Conservation (phyloP, 2,113 vertebrate species). For the Promerops cafer region DNA sequence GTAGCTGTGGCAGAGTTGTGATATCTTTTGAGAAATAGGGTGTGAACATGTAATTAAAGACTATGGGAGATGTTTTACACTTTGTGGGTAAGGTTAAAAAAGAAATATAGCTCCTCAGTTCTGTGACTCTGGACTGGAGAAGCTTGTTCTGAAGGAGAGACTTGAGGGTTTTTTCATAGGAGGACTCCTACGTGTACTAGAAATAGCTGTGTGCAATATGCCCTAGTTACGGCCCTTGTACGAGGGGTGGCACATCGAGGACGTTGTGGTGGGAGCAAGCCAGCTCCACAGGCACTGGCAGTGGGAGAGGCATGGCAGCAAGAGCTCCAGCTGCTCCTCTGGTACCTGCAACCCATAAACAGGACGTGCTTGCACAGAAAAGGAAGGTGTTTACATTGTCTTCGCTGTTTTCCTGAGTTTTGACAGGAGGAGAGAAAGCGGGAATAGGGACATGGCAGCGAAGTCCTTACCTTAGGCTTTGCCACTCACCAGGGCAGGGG, state of each 20-base stretch:
- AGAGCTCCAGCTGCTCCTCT: slow-evolving; percentile 11
- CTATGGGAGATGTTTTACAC: neutral
- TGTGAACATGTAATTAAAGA: slow-evolving; percentile 45
- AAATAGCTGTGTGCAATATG: neutral
- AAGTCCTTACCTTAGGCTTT: neutral
- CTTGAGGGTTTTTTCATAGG: neutral
- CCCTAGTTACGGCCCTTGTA: slow-evolving; percentile 3
- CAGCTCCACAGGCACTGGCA: neutral
- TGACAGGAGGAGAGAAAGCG: neutral
- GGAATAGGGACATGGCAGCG: neutral
- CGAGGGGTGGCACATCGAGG: fast-evolving
- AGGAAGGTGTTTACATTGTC: neutral
- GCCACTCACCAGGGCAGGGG: neutral
- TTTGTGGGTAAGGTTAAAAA: neutral
- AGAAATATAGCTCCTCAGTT: neutral
- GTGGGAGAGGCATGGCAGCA: neutral
- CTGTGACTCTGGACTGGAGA: neutral
- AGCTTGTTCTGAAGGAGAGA: neutral
- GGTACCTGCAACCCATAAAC: neutral
- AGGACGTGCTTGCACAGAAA: neutral
- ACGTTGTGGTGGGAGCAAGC: neutral
- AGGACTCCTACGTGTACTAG: slow-evolving; percentile 23
- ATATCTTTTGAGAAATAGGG: slow-evolving; percentile 30
- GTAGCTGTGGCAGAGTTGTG: neutral
- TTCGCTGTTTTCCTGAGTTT: neutral